Evolutionary conservation across 1,140 invertebrate species (phyloP).

Genomic region (Drosophila suzukii): DNA sequence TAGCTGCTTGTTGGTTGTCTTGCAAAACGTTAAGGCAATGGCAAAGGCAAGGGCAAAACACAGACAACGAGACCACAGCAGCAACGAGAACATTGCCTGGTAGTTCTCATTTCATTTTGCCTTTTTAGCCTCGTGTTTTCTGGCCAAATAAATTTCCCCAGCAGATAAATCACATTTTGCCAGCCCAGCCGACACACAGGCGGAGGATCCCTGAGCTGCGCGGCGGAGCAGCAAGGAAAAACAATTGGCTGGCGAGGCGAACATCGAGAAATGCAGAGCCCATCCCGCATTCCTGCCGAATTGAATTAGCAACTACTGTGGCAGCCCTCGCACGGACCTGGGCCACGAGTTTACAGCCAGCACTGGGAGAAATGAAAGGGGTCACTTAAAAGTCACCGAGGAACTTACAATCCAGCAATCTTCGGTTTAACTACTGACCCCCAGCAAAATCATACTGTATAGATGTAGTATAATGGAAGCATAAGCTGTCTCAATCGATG

Average conservation of each 20-base stretch:
- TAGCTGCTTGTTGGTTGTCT: slow-evolving; percentile 3
- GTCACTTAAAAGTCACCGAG: too few species aligned
- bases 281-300: slow-evolving; percentile 2
- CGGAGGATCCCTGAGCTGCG: background rate
- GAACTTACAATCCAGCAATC: too few species aligned
- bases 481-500: too few species aligned
- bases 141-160: slow-evolving; percentile 56
- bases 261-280: background rate
- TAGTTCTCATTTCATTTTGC: slow-evolving; percentile 50
- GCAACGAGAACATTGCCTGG: slow-evolving; percentile 14
- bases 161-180: slow-evolving; percentile 63
- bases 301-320: slow-evolving; percentile 28
- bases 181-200: background rate
- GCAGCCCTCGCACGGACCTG: slow-evolving; percentile 21
- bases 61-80: slow-evolving; percentile 32
- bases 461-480: too few species aligned
- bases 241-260: slow-evolving; percentile 36
- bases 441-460: too few species aligned
- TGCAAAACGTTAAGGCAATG: background rate
- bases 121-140: slow-evolving; percentile 43
- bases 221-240: background rate
- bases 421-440: too few species aligned
- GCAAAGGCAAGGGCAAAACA: background rate
- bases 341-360: background rate
- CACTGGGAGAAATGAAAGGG: background rate